Conservation (phyloP, 2,888 invertebrate genomes). For the Parelbella ahira region DNA sequence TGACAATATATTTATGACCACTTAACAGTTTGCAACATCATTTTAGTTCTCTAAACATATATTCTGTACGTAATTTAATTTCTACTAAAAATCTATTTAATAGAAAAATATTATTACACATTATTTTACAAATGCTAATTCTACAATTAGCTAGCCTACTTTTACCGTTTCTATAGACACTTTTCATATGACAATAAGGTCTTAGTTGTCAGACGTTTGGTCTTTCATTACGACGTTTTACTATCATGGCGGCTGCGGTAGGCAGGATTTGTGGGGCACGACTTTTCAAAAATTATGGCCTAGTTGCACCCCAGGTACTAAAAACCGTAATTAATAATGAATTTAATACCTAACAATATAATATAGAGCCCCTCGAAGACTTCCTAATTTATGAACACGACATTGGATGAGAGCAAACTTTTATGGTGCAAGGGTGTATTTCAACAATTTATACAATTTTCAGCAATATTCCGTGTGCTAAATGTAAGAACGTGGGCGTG, state of each 20-base stretch:
- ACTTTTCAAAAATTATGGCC: constrained; percentile 88
- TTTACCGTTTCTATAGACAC: too few relatives aligned
- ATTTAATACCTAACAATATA: not conserved
- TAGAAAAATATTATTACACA: too few relatives aligned
- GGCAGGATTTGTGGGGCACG: constrained; percentile 92
- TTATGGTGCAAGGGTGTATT: constrained; percentile 51
- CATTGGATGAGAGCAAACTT: constrained; percentile 39
- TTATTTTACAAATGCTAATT: too few relatives aligned
- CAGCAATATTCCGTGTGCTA: constrained; percentile 33
- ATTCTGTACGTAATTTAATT: too few relatives aligned
- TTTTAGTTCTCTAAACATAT: too few relatives aligned
- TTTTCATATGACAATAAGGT: too few relatives aligned
- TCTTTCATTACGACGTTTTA: constrained; percentile 74
- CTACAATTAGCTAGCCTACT: too few relatives aligned
- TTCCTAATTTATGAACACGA: constrained; percentile 42
- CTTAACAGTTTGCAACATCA: too few relatives aligned
- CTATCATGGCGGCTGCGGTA: constrained; percentile 93
- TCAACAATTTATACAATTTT: constrained; percentile 43
- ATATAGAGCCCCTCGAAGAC: constrained; percentile 30
- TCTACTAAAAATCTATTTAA: too few relatives aligned
- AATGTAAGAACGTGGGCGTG: constrained; percentile 37
- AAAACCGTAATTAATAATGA: constrained; percentile 34
- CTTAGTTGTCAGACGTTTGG: constrained; percentile 57
- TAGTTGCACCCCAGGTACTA: constrained; percentile 86
- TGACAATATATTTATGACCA: too few relatives aligned